Percentiles rank a stretch among this genome's conserved stretches.
These are phyloP conservation scores for Spodoptera frugiperda DNA, from an alignment of 1,140 invertebrate species.

Conservation along the genomic window DNA sequence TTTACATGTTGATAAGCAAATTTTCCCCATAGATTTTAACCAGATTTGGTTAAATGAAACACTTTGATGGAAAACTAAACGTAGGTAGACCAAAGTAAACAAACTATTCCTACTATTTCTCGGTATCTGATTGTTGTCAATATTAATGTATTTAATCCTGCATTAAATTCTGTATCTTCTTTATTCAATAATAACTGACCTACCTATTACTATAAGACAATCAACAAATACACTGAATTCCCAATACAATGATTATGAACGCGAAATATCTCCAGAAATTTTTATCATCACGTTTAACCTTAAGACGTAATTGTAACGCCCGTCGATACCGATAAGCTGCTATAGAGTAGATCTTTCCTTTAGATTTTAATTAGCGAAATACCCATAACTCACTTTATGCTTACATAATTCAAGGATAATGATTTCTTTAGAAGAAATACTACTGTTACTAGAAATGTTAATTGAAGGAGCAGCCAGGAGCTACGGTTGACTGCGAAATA, in stretches of 20 bases:
- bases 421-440: too few species aligned
- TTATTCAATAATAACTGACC: background rate
- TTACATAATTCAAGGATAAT: background rate
- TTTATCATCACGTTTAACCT: conserved; percentile 5
- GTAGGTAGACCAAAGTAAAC: too few species aligned
- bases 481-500: background rate
- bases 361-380: conserved; percentile 10
- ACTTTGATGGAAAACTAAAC: too few species aligned
- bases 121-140: too few species aligned
- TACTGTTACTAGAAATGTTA: too few species aligned
- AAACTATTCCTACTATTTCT: too few species aligned
- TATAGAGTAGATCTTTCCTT: background rate
- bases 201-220: background rate
- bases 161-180: too few species aligned
- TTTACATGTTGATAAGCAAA: too few species aligned
- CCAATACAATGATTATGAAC: background rate
- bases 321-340: background rate
- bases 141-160: too few species aligned
- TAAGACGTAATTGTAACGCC: background rate
- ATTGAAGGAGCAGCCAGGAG: too few species aligned
- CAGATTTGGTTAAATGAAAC: too few species aligned
- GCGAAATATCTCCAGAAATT: background rate
- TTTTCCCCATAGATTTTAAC: too few species aligned
- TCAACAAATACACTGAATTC: background rate
- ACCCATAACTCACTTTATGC: background rate